Evolutionary conservation across 2,113 vertebrate genomes (phyloP).

Genomic region (Brachirus orientalis): DNA sequence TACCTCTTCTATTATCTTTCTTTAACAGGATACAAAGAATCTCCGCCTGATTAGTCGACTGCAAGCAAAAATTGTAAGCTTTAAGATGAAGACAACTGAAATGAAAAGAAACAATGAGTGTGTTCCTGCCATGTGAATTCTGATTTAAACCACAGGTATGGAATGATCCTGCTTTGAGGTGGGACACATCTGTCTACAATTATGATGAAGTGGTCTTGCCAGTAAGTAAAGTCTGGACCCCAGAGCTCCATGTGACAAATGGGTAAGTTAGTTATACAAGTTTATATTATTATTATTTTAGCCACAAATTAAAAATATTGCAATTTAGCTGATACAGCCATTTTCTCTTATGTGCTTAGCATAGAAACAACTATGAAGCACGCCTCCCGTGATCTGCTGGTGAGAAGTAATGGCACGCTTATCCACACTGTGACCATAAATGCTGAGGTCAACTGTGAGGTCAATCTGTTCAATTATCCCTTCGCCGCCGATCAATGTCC

Average conservation of each 20-base stretch:
- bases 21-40: conserved; percentile 72
- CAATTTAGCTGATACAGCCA: not conserved
- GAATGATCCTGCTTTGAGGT: conserved; percentile 66
- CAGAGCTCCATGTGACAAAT: conserved; percentile 73
- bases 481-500: conserved; percentile 73
- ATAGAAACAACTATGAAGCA: conserved; percentile 42
- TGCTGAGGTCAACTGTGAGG: conserved; percentile 70
- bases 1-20: not conserved
- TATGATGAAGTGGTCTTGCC: conserved; percentile 67
- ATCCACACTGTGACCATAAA: conserved; percentile 51
- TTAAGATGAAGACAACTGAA: not conserved
- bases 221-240: conserved; percentile 74
- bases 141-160: conserved; percentile 62
- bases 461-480: conserved; percentile 81
- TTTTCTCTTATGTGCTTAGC: conserved; percentile 42
- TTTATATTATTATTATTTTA: not conserved
- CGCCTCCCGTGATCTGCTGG: conserved; percentile 61
- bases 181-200: conserved; percentile 60
- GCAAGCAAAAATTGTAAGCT: conserved; percentile 60
- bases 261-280: conserved; percentile 59
- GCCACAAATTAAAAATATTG: no score
- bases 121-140: not conserved
- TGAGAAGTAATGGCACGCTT: conserved; percentile 63
- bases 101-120: not conserved
- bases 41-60: conserved; percentile 64